Evolutionary conservation across 2,113 vertebrate species (phyloP).

Genomic region (Phodopus roborovskii): DNA sequence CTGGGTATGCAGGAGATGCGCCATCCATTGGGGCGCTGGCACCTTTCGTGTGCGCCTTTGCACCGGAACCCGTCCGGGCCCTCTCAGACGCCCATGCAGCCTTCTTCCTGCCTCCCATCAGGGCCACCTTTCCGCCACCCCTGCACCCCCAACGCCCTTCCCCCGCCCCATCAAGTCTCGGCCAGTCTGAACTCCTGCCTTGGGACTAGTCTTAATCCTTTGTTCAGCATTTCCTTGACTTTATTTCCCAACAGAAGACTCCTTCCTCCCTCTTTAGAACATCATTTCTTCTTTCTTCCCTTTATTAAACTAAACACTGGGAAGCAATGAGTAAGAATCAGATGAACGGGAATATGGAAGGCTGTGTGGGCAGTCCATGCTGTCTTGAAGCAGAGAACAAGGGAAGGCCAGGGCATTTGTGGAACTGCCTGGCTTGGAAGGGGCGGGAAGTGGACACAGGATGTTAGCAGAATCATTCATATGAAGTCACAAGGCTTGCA

Average conservation of each 20-base stretch:
- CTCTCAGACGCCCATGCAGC: background rate
- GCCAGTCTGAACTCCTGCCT: background rate
- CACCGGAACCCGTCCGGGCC: no score
- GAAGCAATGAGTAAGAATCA: background rate
- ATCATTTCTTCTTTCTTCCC: background rate
- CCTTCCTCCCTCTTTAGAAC: background rate
- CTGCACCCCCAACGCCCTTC: no score
- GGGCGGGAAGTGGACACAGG: background rate
- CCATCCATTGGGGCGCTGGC: accelerated
- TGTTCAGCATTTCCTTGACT: background rate
- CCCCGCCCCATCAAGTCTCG: background rate
- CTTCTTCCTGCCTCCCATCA: accelerated
- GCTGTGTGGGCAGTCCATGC: accelerated
- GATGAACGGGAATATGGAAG: background rate
- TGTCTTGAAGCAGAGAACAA: background rate
- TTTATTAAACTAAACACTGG: background rate
- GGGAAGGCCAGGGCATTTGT: background rate
- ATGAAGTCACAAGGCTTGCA: background rate
- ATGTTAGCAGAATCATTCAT: background rate
- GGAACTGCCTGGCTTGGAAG: background rate
- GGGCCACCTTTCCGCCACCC: background rate
- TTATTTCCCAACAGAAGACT: background rate
- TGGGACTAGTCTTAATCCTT: background rate
- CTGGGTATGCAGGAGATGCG: background rate
- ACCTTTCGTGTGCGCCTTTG: background rate